These are phyloP conservation scores for Muscidifurax raptorellus DNA, from an alignment of 1,140 invertebrate genomes.

Conservation along the genomic window DNA sequence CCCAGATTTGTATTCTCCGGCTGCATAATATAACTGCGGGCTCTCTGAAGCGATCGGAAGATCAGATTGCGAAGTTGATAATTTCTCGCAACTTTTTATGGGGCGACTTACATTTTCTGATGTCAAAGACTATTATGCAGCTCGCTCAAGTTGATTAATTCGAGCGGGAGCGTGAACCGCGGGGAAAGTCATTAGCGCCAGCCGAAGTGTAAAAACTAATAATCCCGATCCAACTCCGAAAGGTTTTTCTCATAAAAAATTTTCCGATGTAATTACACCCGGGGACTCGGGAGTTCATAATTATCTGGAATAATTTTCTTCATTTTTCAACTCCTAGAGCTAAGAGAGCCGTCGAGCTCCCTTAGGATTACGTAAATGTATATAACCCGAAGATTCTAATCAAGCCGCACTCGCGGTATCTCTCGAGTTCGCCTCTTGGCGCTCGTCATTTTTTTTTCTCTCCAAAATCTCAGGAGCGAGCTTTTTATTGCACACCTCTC, in stretches of 20 bases:
- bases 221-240: conserved; percentile 33
- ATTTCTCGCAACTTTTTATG: conserved; percentile 7
- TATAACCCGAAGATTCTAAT: conserved; percentile 10
- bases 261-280: conserved; percentile 43
- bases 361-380: conserved; percentile 2
- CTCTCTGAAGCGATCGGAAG: neutral
- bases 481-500: neutral
- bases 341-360: neutral
- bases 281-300: conserved; percentile 24
- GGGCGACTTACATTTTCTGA: neutral
- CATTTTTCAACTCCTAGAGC: conserved; percentile 14
- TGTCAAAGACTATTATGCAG: conserved; percentile 5
- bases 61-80: neutral
- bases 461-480: neutral
- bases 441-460: neutral
- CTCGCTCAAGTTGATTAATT: conserved; percentile 44
- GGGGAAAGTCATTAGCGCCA: conserved; percentile 43
- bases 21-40: too few species aligned
- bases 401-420: neutral
- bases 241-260: conserved; percentile 27
- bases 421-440: neutral
- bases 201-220: conserved; percentile 44
- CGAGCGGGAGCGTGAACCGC: neutral
- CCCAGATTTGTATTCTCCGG: neutral
- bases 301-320: conserved; percentile 41